A percentile compares a stretch with the other conserved stretches of the same genome.
Conservation (phyloP, 2,888 invertebrate species). For the Lepas anatifera region DNA sequence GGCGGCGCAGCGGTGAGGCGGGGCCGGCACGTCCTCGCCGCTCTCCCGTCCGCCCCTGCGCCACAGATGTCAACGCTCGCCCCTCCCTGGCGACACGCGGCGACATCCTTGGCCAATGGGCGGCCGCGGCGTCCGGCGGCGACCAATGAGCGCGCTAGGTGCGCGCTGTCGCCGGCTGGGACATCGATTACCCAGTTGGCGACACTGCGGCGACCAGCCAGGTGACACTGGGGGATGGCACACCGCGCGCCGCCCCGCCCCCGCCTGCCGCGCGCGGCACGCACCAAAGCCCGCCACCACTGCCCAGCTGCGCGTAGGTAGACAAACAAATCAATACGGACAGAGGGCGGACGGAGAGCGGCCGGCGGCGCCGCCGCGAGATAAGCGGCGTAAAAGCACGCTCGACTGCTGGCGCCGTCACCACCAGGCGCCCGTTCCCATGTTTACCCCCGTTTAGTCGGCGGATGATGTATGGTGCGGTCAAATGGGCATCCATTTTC, state of each 20-base stretch:
- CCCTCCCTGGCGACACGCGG: slow-evolving; percentile 12
- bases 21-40: not conserved
- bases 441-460: slow-evolving; percentile 9
- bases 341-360: not conserved
- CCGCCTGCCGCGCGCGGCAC: not conserved
- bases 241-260: not conserved
- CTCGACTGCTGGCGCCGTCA: not conserved
- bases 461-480: slow-evolving; percentile 7
- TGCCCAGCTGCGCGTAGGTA: not conserved
- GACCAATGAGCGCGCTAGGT: slow-evolving; percentile 10
- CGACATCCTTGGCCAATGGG: slow-evolving; percentile 12
- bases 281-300: no score
- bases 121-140: not conserved
- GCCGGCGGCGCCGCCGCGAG: not conserved
- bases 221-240: not conserved
- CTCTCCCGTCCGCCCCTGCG: not conserved
- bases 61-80: not conserved
- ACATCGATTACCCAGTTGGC: not conserved
- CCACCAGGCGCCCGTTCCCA: slow-evolving; percentile 3
- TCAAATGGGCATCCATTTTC: slow-evolving; percentile 12
- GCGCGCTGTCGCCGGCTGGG: slow-evolving; percentile 5
- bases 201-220: slow-evolving; percentile 1
- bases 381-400: not conserved
- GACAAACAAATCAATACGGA: slow-evolving; percentile 3
- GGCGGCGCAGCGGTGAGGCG: not conserved